These are phyloP conservation scores for Pseudorhombus dupliciocellatus DNA, from an alignment of 2,113 vertebrate species.

Conservation along the genomic window DNA sequence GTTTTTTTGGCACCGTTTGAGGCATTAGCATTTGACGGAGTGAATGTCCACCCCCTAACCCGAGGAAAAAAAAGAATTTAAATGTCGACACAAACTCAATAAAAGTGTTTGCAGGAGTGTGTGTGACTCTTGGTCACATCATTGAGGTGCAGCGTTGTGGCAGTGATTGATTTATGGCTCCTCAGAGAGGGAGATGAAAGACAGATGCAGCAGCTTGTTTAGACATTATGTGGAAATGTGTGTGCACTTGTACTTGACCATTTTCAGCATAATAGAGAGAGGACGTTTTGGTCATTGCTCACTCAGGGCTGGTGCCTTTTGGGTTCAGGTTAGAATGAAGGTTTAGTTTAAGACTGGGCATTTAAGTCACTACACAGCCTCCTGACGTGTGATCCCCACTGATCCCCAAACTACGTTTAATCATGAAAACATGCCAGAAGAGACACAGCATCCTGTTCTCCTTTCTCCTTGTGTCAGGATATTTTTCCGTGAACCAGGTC, in stretches of 20 bases:
- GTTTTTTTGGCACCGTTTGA: constrained; percentile 17
- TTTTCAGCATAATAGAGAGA: neutral
- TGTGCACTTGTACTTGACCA: no score
- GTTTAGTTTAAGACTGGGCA: no score
- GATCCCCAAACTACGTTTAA: no score
- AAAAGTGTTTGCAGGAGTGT: constrained; percentile 2
- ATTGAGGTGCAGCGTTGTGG: constrained; percentile 58
- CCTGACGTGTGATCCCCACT: no score
- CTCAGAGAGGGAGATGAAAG: constrained; percentile 24
- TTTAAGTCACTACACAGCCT: no score
- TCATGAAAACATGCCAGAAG: no score
- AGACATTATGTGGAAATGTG: neutral
- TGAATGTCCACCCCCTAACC: constrained; percentile 3
- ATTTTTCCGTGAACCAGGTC: no score
- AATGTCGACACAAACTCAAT: constrained; percentile 29
- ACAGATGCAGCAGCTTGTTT: constrained; percentile 35
- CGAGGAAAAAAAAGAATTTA: constrained; percentile 33
- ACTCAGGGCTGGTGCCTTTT: no score
- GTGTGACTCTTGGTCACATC: constrained; percentile 9
- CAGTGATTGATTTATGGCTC: constrained; percentile 65
- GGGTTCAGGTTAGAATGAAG: no score
- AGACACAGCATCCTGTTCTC: no score
- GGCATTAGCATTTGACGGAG: constrained; percentile 16
- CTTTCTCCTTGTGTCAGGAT: no score
- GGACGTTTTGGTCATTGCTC: neutral